Evolutionary conservation across 2,113 vertebrate species (phyloP), one percentile per base, ranked within the genome.

Genomic region (Micronisus gabar): DNA sequence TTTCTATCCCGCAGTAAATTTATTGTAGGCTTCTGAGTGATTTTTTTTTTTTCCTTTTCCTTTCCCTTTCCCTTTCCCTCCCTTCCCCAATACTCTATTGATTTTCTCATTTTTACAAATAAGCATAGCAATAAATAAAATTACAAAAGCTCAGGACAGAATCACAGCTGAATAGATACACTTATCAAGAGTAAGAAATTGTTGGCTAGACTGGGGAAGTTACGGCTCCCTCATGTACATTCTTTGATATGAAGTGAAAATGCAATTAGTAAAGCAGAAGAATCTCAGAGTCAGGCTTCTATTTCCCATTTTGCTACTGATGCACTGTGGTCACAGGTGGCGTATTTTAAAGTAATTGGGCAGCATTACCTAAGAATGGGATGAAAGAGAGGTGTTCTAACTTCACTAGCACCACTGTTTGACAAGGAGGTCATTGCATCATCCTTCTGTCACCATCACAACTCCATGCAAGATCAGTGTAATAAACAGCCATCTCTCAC

Each of bases 61-160:
- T 66, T 59, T 71, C 20, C 21, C 20, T 63, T 85, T 71, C 68
- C 50, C 17, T 61, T 86, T 71, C 66, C 47, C 74, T 85, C 71
- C 63, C 55, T 95, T 90, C 66, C 92, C 86, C 94, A 96, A 65
- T 78, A 95, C 40, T 63, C 56, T 76, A 96, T 96, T 93, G 93
- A 97, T 96, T 97, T 96, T 96, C 94, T 94, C 87, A 97, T 94
- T 95, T 91, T 96, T 97, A 95, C 71, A 95, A 96, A 97, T 96
- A 96, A 97, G 78, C 81, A 96, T 86, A 96, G 94, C 79, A 90
- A 96, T 95, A 96, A 95, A 83, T 97, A 96, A 96, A 95, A 91
- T 94, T 87, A 93, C 78, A 95, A 91, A 91, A 95, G 76, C 88
- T 89, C 48, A 65, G 73, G 65, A 96, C 82, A 88, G 92, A 94